Base-by-base conservation (phyloP, 2,888 invertebrate species). In the Lordiphosa fenestrarum region DNA sequence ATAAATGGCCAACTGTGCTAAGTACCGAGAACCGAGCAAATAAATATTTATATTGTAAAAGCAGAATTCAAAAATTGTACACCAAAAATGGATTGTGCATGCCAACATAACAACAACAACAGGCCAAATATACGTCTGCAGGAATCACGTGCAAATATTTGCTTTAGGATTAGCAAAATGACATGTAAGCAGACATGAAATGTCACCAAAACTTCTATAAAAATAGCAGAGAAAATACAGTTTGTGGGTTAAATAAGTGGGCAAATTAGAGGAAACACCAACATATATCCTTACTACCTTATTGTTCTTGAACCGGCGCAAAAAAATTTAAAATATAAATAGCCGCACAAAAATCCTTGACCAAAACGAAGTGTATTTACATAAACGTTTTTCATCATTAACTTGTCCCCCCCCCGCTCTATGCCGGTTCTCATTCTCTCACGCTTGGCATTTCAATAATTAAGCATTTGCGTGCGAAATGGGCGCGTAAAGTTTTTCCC, bases 381-480 rank as follows among this genome's bases (percentile, higher is more conserved):
- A 2, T 10, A 19, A 39, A 10, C 39, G 19, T 9, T 13, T 50
- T 30, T 40, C 33, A 21, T 6, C 40, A 40, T 9, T 7, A 30
- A 30, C 30, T 30, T 30, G 25, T 3, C 12, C 33, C 9, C 9
- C 12, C 33, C 9, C 9, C 19, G 4, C 30, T 9, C 10, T 15
- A 9, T n/a, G 9, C 3, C 15, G 30, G 15, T 15, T 9, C 53
- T 15, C 37, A n/a, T 41, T 54, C 33, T 23, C 40, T 4, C 37
- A 15, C 5, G 33, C 35, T 15, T 15, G 10, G 42, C 30, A 30
- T 65, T 50, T 56, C 49, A 63, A 64, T 64, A 65, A 56, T 64
- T 63, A 41, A 65, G 49, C 56, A 56, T 65, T 63, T 56, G 44
- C 65, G 46, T 65, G 65, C 65, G 35, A 55, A 64, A 62, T 64